Evolutionary conservation across 1,140 invertebrate species (phyloP), one percentile per base, ranked within the genome.

Genomic region (Bombus pascuorum): DNA sequence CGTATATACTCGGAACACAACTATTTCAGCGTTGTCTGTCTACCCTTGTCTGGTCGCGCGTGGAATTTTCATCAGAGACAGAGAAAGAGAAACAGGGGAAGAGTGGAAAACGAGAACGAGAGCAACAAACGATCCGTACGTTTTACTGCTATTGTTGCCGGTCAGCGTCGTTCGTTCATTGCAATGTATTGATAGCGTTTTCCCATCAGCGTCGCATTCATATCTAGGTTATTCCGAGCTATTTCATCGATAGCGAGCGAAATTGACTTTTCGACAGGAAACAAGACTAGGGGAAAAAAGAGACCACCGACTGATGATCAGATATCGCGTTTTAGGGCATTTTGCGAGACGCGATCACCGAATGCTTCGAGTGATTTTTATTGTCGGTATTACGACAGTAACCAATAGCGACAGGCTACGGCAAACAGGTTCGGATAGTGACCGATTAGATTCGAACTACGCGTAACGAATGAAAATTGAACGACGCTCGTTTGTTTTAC

Each of bases 101-200:
- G 15, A 22, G 15, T 9, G 28, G 25, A 22, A 22, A 34, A 34
- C 39, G 5, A 53, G 68, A 74, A 39, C 34, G 53, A 73, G n/a
- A 57, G 34, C 13, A 15, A n/a, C 8, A 28, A 42, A 34, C 34
- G 47, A 68, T 28, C 28, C 22, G 10, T 34, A 32, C 68, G 66
- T 81, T 81, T 81, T 72, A 86, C 75, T 62, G 74, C 39, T 37
- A 62, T 75, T 74, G 44, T 74, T 73, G 47, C n/a, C 37, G 71
- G 71, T 34, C 59, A 22, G 22, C 39, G 71, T 82, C 72, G 34
- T 74, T 57, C 47, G 65, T 82, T 59, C 78, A 66, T 81, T 32
- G 78, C 66, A 42, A 68, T 81, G 32, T 81, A 86, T 86, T 59
- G 78, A 86, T 86, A 81, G 66, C 84, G 72, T 42, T 82, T 65